A percentile compares a stretch with the other conserved stretches of the same genome.
phyloP scores from a whole-genome alignment of 2,113 vertebrate species.

The Salvator merianae region DNA sequence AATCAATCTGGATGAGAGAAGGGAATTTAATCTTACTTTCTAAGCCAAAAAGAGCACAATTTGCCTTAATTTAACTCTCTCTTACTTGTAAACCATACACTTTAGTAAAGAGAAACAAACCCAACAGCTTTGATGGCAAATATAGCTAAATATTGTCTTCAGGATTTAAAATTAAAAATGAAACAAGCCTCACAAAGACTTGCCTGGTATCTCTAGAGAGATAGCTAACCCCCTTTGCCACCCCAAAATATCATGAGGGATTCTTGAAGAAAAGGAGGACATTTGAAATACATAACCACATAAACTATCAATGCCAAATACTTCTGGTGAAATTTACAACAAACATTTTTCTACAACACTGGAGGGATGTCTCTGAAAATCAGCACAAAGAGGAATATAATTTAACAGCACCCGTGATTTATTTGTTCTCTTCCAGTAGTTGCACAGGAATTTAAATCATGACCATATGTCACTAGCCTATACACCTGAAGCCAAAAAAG shows the following conservation, averaged over 20 bases:
- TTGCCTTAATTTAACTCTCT: too few species aligned
- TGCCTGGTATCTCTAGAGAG: not conserved
- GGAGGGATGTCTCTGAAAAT: not conserved
- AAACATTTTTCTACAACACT: conserved; percentile 43
- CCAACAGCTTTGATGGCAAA: not conserved
- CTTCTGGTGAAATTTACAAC: conserved; percentile 52
- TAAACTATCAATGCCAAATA: conserved; percentile 18
- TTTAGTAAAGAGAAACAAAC: too few species aligned
- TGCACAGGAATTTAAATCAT: conserved; percentile 53
- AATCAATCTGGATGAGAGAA: too few species aligned
- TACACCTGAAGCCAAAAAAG: not conserved
- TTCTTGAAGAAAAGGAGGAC: not conserved
- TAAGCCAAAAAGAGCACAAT: too few species aligned
- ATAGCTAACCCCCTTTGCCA: not conserved
- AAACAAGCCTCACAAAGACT: not conserved
- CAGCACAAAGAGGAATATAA: conserved; percentile 53
- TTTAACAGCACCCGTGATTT: conserved; percentile 66
- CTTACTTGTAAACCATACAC: too few species aligned
- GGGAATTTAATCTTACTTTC: too few species aligned
- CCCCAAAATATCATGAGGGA: not conserved
- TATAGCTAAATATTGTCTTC: too few species aligned
- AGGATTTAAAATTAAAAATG: not conserved
- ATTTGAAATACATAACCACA: conserved; percentile 37
- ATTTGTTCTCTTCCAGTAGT: conserved; percentile 41
- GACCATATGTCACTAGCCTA: not conserved